phyloP scores from a whole-genome alignment of 2,113 vertebrate genomes.

The Grammomys surdaster region DNA sequence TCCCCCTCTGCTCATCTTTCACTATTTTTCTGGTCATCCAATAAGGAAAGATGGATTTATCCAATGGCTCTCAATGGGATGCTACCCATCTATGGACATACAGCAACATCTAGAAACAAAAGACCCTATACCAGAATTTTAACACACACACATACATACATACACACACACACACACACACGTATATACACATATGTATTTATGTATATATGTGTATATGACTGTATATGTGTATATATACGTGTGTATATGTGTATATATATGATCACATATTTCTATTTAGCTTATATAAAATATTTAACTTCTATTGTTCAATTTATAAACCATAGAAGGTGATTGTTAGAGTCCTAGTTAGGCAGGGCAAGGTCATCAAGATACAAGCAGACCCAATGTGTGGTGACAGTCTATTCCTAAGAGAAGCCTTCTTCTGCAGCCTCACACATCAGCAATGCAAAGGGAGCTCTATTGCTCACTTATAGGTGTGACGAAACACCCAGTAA shows the following conservation, averaged over 20 bases:
- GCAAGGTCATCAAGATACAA: neutral
- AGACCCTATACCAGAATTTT: neutral
- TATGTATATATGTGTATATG: too few relatives aligned
- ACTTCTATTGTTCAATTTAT: too few relatives aligned
- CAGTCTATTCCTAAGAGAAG: neutral
- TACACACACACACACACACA: too few relatives aligned
- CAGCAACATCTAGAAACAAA: neutral
- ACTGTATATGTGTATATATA: too few relatives aligned
- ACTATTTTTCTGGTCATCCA: slow-evolving; percentile 8
- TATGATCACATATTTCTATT: too few relatives aligned
- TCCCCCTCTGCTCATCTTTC: neutral
- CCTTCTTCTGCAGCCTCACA: neutral
- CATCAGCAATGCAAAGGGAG: neutral
- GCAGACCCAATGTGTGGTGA: neutral
- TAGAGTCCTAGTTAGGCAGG: neutral
- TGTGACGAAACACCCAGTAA: neutral
- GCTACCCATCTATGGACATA: neutral
- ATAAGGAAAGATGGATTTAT: neutral
- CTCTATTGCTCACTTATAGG: neutral
- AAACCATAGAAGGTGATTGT: neutral
- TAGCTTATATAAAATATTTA: too few relatives aligned
- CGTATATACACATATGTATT: too few relatives aligned
- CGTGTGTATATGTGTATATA: too few relatives aligned
- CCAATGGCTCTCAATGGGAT: neutral
- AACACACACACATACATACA: too few relatives aligned